Conservation (phyloP, 2,113 vertebrate genomes). For the Thamnophis sirtalis region DNA sequence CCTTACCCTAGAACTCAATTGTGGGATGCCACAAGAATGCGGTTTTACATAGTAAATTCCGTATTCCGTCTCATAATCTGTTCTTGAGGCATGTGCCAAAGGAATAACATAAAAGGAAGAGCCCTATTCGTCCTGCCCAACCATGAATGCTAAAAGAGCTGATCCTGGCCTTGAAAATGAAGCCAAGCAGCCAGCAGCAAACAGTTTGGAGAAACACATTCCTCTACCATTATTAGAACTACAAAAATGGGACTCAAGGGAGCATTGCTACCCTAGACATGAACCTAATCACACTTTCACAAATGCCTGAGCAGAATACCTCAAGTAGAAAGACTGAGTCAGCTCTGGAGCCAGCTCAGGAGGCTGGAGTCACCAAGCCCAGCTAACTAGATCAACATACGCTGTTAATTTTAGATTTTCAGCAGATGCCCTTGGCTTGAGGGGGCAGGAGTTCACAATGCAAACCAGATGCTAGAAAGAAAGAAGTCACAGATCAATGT, state of each 20-base stretch:
- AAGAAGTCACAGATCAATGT: neutral
- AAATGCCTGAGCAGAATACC: neutral
- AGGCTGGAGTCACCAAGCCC: neutral
- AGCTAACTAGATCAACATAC: conserved; percentile 24
- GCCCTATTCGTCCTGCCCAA: neutral
- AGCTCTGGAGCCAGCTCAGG: conserved; percentile 10
- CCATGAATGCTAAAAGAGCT: neutral
- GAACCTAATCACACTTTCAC: neutral
- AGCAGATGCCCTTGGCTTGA: conserved; percentile 3
- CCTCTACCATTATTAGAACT: neutral
- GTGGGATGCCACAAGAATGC: neutral
- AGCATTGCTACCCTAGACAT: too few relatives aligned
- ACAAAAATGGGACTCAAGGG: neutral
- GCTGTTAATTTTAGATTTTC: conserved; percentile 25
- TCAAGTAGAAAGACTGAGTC: conserved; percentile 1
- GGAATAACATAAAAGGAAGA: neutral
- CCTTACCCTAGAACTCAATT: neutral
- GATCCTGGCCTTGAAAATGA: neutral
- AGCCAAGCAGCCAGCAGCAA: neutral
- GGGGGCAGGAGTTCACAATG: neutral
- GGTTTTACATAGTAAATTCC: neutral
- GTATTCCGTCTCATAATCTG: neutral
- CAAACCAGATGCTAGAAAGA: conserved; percentile 15
- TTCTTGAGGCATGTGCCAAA: neutral
- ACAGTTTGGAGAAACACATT: too few relatives aligned